Evolutionary conservation across 2,888 invertebrate genomes (phyloP), one percentile per base, ranked within the genome.

Genomic region (Sabatieria punctata): DNA sequence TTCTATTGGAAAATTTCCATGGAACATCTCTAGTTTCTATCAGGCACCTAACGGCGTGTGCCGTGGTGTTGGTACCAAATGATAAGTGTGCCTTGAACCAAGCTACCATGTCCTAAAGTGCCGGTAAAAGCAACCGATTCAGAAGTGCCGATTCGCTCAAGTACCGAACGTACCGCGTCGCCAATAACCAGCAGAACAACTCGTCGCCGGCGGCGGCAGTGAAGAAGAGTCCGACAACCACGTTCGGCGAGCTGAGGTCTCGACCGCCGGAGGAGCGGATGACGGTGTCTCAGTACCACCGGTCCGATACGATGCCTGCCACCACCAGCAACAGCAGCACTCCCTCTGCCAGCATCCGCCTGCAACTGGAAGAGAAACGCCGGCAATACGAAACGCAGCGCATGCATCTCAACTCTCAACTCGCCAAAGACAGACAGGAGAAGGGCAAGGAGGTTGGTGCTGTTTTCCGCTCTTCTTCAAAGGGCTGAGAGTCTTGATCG

Each of bases 351-450:
- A 55, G 55, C n/a, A 54, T 63, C 23, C 51, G 60, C 24, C 42
- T 62, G 46, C 58, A 56, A 1, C 52, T 62, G 43, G 60, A 60
- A 46, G 60, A 61, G 47, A 60, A 60, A 46, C 46, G 60, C 33
- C 48, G 61, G 19, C 55, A 57, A 25, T 37, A 37, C 41, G 48
- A 44, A 26, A 25, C 41, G 11, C 41, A 47, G 25, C 27, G 45
- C 4, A n/a, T 15, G 11, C 25, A 43, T 15, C 41, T 49, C 15
- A 36, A 38, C 8, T 23, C 35, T 13, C 27, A 44, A 19, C 25
- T 41, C 35, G 37, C 24, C 15, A 19, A 27, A n/a, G 38, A 45
- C 21, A 21, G 44, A 13, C 47, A 51, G 30, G 56, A 61, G 47
- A 54, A 53, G 51, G 54, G 59, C 39, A 63, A 64, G 42, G 60